phyloP scores from a whole-genome alignment of 2,888 invertebrate genomes.

The Caenorhabditis wallacei region DNA sequence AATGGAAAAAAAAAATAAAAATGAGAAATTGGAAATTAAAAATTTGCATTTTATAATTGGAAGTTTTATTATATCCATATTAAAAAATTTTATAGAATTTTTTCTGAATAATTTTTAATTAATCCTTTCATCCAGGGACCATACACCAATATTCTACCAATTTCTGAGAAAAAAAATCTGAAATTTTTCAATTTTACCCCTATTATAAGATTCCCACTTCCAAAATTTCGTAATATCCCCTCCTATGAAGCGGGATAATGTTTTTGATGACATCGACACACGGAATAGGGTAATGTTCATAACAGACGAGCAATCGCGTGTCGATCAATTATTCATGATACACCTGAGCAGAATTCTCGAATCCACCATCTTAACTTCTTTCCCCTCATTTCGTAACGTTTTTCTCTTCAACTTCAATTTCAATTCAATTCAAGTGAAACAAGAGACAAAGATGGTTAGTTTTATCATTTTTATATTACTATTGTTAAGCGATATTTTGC shows the following conservation, averaged over 20 bases:
- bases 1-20: background rate
- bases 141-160: background rate
- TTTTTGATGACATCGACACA: slow-evolving; percentile 62
- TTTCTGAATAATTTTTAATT: background rate
- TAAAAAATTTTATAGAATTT: no score
- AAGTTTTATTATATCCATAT: background rate
- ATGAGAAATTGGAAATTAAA: background rate
- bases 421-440: background rate
- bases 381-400: slow-evolving; percentile 4
- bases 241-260: slow-evolving; percentile 19
- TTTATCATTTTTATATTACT: background rate
- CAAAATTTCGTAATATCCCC: no score
- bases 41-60: background rate
- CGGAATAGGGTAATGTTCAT: slow-evolving; percentile 46
- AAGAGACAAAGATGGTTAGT: slow-evolving; percentile 45
- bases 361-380: slow-evolving; percentile 2
- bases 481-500: slow-evolving; percentile 4
- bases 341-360: slow-evolving; percentile 22
- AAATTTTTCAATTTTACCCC: no score
- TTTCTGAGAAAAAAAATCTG: background rate
- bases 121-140: background rate
- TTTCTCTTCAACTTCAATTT: slow-evolving; percentile 7
- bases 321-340: slow-evolving; percentile 48
- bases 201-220: no score
- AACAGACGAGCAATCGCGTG: slow-evolving; percentile 48